phyloP scores from a whole-genome alignment of 2,888 invertebrate genomes.

The Abscondita cerata region DNA sequence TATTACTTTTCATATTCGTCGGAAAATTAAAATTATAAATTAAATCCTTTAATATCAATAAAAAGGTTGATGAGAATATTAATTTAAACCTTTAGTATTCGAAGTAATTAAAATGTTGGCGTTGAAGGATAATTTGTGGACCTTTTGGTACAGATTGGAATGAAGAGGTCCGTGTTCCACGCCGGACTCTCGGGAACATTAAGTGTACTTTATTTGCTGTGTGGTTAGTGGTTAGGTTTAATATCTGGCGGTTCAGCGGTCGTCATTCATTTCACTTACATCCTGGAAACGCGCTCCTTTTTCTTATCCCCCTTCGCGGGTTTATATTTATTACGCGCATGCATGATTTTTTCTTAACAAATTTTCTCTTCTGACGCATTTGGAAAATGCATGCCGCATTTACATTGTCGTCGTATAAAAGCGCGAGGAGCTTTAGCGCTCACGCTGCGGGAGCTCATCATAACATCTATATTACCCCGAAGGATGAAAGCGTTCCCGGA shows the following conservation, averaged over 20 bases:
- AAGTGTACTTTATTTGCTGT: constrained; percentile 58
- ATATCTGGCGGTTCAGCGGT: constrained; percentile 57
- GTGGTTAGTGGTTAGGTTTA: constrained; percentile 57
- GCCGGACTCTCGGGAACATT: constrained; percentile 50
- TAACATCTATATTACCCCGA: constrained; percentile 42
- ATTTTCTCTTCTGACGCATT: too few relatives aligned
- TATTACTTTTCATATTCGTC: background rate
- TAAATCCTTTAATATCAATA: constrained; percentile 1
- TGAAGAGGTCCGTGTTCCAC: constrained; percentile 45
- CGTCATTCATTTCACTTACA: constrained; percentile 58
- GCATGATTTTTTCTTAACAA: too few relatives aligned
- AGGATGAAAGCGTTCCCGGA: constrained; percentile 35
- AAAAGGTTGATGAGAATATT: constrained; percentile 2
- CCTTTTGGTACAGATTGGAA: constrained; percentile 42
- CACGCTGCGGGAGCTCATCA: constrained; percentile 39
- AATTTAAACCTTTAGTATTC: constrained; percentile 22
- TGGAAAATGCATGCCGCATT: background rate
- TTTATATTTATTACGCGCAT: background rate
- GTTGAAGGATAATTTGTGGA: constrained; percentile 38
- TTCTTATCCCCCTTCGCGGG: constrained; percentile 11
- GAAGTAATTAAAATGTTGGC: constrained; percentile 31
- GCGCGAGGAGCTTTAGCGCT: constrained; percentile 21
- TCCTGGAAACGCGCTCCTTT: constrained; percentile 31
- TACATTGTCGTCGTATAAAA: constrained; percentile 11
- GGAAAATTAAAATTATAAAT: too few relatives aligned